Evolutionary conservation across 35 echinoderm and acorn worm species (phyloP), one percentile per base, ranked within the genome.

Genomic region (Nesometra sesokonis): DNA sequence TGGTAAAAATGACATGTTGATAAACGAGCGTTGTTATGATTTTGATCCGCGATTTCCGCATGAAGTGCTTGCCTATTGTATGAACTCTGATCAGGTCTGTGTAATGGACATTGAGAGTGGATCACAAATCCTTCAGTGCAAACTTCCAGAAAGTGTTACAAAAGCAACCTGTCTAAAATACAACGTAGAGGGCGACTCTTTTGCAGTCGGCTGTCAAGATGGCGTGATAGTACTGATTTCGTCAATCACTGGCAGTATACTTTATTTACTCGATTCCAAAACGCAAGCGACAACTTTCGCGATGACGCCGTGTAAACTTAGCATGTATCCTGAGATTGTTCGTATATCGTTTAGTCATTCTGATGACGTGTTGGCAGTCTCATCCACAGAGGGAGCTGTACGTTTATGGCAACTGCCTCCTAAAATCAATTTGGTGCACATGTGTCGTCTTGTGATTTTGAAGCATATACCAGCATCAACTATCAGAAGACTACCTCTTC

Each of bases 31-130:
- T 7, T 84, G 85, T 33, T 97, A 85, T 82, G 94, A 93, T 33
- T 97, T 97, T 80, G 88, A 97, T 80, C 94, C 94, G 0, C 77
- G 86, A 31, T 93, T 93, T 33, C 52, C 82, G 15, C 82, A 88
- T 27, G 85, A 89, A 35, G 80, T 97, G 3, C 78, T 97, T 30
- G 89, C 94, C 0, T 90, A 81, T 29, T 97, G 94, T 77, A 86
- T 89, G 0, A 85, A 67, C 35, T 83, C 90, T 79, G 86, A 88
- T 29, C 36, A 84, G n/a, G 37, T 97, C 0, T 43, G 57, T 33
- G 82, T 90, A 4, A 93, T 84, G 40, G 91, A 90, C 35, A 85
- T 97, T 5, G 77, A 90, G 33, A 88, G 82, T 30, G 86, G 88
- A 11, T 80, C 35, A 29, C 83, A 83, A 52, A 78, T 86, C 76